A percentile compares a stretch with the other conserved stretches of the same genome.
Evolutionary conservation across 2,888 invertebrate genomes (phyloP).

Genomic region (Acleris emargana): DNA sequence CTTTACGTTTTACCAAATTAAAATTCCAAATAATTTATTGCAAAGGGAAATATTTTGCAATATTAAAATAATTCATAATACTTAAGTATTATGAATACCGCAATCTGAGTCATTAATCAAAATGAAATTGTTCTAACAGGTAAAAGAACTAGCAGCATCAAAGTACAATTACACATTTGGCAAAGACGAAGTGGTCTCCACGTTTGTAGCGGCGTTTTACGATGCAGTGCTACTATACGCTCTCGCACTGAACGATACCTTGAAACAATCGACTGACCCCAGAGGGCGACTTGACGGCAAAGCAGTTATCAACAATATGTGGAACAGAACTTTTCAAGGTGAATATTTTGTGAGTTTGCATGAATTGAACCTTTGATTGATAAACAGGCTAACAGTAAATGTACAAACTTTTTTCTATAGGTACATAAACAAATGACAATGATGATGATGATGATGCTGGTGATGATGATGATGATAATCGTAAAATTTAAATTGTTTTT

Average conservation of each 20-base stretch:
- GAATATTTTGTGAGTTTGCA: slow-evolving; percentile 1
- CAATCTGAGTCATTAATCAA: too few relatives aligned
- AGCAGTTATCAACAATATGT: slow-evolving; percentile 93
- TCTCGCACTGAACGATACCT: slow-evolving; percentile 94
- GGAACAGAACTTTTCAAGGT: slow-evolving; percentile 93
- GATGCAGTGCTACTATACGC: slow-evolving; percentile 98
- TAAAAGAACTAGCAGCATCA: slow-evolving; percentile 86
- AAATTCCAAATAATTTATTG: too few relatives aligned
- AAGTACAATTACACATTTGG: slow-evolving; percentile 90
- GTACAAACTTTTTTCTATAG: too few relatives aligned
- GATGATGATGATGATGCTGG: too few relatives aligned
- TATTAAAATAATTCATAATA: too few relatives aligned
- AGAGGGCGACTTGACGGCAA: slow-evolving; percentile 89
- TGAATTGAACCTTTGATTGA: neutral
- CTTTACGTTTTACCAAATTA: too few relatives aligned
- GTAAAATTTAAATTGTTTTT: too few relatives aligned
- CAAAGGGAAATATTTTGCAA: too few relatives aligned
- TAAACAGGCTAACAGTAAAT: neutral
- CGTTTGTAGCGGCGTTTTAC: slow-evolving; percentile 97
- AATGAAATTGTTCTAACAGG: slow-evolving; percentile 65
- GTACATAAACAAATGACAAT: too few relatives aligned
- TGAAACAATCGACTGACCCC: slow-evolving; percentile 79
- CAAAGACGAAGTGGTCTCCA: slow-evolving; percentile 91
- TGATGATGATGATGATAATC: too few relatives aligned
- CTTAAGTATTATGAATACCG: too few relatives aligned